These are phyloP conservation scores for Dicycla oo DNA, from an alignment of 2,888 invertebrate genomes.

Conservation along the genomic window DNA sequence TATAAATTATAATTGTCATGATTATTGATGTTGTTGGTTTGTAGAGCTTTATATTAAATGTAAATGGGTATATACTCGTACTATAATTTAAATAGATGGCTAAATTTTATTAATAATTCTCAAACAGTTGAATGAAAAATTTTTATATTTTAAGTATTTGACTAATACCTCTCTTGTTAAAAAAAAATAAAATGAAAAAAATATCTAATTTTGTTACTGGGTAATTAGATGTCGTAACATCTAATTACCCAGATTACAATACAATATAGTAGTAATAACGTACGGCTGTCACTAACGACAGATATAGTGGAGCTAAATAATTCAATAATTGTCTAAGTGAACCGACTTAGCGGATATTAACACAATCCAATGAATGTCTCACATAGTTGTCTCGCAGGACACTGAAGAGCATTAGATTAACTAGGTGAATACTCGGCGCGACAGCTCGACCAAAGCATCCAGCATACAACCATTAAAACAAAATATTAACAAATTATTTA, in stretches of 20 bases:
- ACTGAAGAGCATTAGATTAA: slow-evolving; percentile 72
- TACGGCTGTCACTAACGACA: slow-evolving; percentile 14
- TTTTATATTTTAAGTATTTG: not conserved
- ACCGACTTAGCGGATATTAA: slow-evolving; percentile 69
- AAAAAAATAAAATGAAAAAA: slow-evolving; percentile 11
- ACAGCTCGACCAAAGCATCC: slow-evolving; percentile 44
- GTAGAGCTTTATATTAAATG: not conserved
- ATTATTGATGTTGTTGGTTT: slow-evolving; percentile 54
- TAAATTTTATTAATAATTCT: not conserved
- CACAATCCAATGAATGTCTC: slow-evolving; percentile 77
- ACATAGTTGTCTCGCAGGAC: slow-evolving; percentile 67
- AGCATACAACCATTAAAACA: slow-evolving; percentile 35
- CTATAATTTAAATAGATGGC: no score
- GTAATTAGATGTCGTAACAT: not conserved
- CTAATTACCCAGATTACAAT: not conserved
- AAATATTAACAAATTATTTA: slow-evolving; percentile 41
- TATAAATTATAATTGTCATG: slow-evolving; percentile 71
- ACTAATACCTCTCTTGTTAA: not conserved
- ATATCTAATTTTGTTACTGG: no score
- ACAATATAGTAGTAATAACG: not conserved
- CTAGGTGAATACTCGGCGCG: slow-evolving; percentile 70
- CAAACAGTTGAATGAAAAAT: no score
- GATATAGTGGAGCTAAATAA: slow-evolving; percentile 56
- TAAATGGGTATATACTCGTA: no score
- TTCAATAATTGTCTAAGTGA: slow-evolving; percentile 64